Percentiles rank a stretch among this genome's conserved stretches.
Conservation (phyloP, 2,888 invertebrate species). For the Hydropsyche betteni region DNA sequence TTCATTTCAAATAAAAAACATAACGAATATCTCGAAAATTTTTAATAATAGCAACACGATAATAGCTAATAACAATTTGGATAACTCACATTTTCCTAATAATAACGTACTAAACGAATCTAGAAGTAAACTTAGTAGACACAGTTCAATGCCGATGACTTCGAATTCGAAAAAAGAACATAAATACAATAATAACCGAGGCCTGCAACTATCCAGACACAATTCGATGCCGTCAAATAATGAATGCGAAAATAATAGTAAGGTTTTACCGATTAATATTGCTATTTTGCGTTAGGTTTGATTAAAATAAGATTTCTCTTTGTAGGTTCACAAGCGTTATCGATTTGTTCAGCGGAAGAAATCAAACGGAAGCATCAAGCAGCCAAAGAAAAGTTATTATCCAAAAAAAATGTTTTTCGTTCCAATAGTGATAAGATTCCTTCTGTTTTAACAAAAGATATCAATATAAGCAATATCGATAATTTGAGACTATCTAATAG, state of each 20-base stretch:
- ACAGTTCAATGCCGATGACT: conserved; percentile 65
- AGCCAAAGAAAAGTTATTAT: conserved; percentile 69
- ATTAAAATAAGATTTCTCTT: neutral
- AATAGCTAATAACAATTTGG: neutral
- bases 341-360: conserved; percentile 68
- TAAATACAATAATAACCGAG: conserved; percentile 59
- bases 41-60: neutral
- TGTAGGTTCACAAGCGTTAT: conserved; percentile 10
- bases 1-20: too few relatives aligned
- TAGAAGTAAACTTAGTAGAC: conserved; percentile 59
- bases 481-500: neutral
- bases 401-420: conserved; percentile 56
- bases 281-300: neutral
- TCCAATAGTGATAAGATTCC: too few relatives aligned
- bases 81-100: conserved; percentile 13
- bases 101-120: conserved; percentile 29
- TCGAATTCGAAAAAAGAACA: conserved; percentile 55
- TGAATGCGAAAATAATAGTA: neutral
- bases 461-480: neutral
- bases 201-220: conserved; percentile 61
- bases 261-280: neutral
- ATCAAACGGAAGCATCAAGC: conserved; percentile 70
- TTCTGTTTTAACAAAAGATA: too few relatives aligned
- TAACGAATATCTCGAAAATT: neutral
- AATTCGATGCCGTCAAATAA: conserved; percentile 60